phyloP scores from a whole-genome alignment of 2,888 invertebrate species.

The Hypomecis punctinalis region DNA sequence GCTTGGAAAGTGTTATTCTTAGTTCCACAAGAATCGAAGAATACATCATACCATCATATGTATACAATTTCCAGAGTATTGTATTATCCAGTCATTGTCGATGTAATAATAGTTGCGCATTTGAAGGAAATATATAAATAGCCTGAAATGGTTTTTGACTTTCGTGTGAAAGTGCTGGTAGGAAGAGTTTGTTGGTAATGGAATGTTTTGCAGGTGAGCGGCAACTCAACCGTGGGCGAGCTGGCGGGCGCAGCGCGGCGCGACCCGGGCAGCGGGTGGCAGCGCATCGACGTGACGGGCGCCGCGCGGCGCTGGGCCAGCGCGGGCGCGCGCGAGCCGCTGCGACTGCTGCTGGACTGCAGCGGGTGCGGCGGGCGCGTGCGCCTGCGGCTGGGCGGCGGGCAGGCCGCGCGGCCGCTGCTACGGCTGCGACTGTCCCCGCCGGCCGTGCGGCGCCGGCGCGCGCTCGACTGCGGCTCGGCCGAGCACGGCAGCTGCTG shows the following conservation, averaged over 20 bases:
- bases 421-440: slow-evolving; percentile 91
- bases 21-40: no score
- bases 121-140: no score
- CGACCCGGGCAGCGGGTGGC: slow-evolving; percentile 90
- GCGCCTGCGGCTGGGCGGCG: slow-evolving; percentile 86
- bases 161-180: no score
- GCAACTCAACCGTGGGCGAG: slow-evolving; percentile 85
- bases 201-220: slow-evolving; percentile 65
- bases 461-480: slow-evolving; percentile 93
- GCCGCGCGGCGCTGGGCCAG: slow-evolving; percentile 90
- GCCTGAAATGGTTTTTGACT: no score
- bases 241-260: slow-evolving; percentile 83
- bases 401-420: slow-evolving; percentile 90
- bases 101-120: no score
- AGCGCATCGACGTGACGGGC: slow-evolving; percentile 92
- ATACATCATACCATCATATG: no score
- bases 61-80: no score
- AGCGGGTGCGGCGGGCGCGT: slow-evolving; percentile 91
- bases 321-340: slow-evolving; percentile 78
- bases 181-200: no score
- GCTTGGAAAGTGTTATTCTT: no score
- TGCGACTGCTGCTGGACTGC: slow-evolving; percentile 93
- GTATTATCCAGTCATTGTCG: no score
- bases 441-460: slow-evolving; percentile 89
- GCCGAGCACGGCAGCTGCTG: slow-evolving; percentile 87